Evolutionary conservation across 2,888 invertebrate species (phyloP), one percentile per base, ranked within the genome.

Genomic region (Rhamphomyia laevipes): DNA sequence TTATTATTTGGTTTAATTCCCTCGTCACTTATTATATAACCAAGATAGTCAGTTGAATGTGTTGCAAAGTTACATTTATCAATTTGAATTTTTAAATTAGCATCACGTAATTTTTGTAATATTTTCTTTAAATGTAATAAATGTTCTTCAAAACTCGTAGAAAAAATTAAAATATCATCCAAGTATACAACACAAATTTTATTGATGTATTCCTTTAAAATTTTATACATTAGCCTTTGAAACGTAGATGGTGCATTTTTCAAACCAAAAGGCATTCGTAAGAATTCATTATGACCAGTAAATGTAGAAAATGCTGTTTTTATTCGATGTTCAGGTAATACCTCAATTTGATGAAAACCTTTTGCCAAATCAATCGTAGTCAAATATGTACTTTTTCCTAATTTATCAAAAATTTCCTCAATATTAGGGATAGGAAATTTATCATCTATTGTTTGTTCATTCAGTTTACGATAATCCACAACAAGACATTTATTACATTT

Each of bases 151-250:
- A 62, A 44, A 21, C 52, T 54, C 13, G 53, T 57, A 3, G 50
- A 54, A 43, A 56, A 60, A 10, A 61, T 51, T 10, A 64, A 52
- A 2, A 59, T 57, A 41, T 62, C 61, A 45, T 63, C 63, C 43
- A 60, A 51, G 48, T 59, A 63, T 9, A 45, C 48, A 17, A 45
- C 6, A 18, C 45, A 45, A 5, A 17, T 37, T 21, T 45, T 45
- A 7, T 21, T 21, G 2, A 45, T 45, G 23, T 10, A 45, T 12
- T 45, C 45, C 42, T 30, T 44, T 3, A 48, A 27, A 12, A 49
- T 18, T 3, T 30, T 12, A 23, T 50, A 47, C 44, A 47, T 50
- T 11, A 47, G 11, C 3, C 43, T 12, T 7, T 50, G 50, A 27
- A 50, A 44, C 1, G 47, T 49, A 23, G 38, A 40, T 10, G 43